A percentile compares a stretch with the other conserved stretches of the same genome.
Conservation (phyloP, 37 sponge, comb jelly and placozoan genomes). For the Crambe crambe region DNA sequence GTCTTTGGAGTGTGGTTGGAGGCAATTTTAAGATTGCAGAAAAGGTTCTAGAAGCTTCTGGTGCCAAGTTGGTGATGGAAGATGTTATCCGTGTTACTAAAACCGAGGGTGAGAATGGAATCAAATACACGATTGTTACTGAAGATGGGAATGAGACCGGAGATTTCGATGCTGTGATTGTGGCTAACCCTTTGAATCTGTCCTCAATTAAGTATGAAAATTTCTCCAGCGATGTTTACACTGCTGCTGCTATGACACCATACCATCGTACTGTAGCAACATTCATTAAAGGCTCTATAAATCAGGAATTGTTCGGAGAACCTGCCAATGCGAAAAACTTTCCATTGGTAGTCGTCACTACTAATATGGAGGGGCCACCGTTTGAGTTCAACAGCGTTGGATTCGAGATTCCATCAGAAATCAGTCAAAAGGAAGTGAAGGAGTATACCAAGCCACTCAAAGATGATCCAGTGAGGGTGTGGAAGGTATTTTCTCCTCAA, state of each 20-base stretch:
- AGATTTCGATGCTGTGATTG: conserved; percentile 76
- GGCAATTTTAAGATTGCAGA: conserved; percentile 76
- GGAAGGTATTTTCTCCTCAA: conserved; percentile 73
- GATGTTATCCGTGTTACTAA: conserved; percentile 51
- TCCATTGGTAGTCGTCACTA: conserved; percentile 63
- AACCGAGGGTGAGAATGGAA: background rate
- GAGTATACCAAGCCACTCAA: conserved; percentile 41
- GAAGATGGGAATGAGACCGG: background rate
- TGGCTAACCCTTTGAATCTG: conserved; percentile 70
- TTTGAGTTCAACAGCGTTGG: conserved; percentile 59
- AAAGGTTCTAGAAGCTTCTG: conserved; percentile 57
- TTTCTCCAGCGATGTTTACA: conserved; percentile 62
- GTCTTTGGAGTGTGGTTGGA: conserved; percentile 77
- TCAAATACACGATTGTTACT: conserved; percentile 17
- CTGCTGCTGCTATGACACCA: conserved; percentile 32
- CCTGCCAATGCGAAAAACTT: conserved; percentile 17
- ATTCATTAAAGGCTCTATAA: conserved; percentile 67
- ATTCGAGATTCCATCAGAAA: conserved; percentile 57
- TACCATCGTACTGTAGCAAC: conserved; percentile 81
- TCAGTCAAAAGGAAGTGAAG: conserved; percentile 23
- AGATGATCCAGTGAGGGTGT: conserved; percentile 49
- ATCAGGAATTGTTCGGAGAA: conserved; percentile 58
- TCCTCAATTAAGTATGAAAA: conserved; percentile 57
- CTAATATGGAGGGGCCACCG: conserved; percentile 27
- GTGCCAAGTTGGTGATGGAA: conserved; percentile 44